These are phyloP conservation scores for Fragum whitleyi DNA, from an alignment of 2,888 invertebrate genomes.

Conservation along the genomic window DNA sequence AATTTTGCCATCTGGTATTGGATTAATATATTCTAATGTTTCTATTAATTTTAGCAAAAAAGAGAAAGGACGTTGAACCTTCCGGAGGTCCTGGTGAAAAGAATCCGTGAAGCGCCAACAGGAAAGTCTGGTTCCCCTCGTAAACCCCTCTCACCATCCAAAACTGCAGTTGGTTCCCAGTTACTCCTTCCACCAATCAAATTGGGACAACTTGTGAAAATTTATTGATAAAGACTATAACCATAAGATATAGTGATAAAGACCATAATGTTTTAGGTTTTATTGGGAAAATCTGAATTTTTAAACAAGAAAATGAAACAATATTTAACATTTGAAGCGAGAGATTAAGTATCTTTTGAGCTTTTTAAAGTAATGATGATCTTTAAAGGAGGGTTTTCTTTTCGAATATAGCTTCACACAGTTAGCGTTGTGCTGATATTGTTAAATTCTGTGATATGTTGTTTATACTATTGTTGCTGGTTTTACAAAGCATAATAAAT, in stretches of 20 bases:
- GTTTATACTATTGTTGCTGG: neutral
- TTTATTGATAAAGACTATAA: slow-evolving; percentile 26
- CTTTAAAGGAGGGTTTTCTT: too few relatives aligned
- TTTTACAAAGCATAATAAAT: neutral
- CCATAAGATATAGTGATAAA: too few relatives aligned
- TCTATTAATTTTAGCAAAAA: slow-evolving; percentile 43
- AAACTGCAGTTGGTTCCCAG: slow-evolving; percentile 31
- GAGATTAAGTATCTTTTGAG: too few relatives aligned
- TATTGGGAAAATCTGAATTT: too few relatives aligned
- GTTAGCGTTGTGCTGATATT: neutral
- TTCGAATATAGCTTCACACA: too few relatives aligned
- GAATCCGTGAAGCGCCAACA: slow-evolving; percentile 33
- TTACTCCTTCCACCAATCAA: slow-evolving; percentile 68
- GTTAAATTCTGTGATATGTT: neutral
- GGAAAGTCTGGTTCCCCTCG: slow-evolving; percentile 10
- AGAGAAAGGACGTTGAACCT: slow-evolving; percentile 44
- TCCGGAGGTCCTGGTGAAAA: slow-evolving; percentile 54
- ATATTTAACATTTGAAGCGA: too few relatives aligned
- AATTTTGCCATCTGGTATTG: too few relatives aligned
- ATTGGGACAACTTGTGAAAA: slow-evolving; percentile 65
- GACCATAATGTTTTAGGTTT: too few relatives aligned
- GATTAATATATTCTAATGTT: neutral
- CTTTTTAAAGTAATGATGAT: too few relatives aligned
- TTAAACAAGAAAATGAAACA: too few relatives aligned
- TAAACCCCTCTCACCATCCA: slow-evolving; percentile 1